A percentile compares a stretch with the other conserved stretches of the same genome.
These are phyloP conservation scores for Orcinus orca DNA, from an alignment of 2,113 vertebrate genomes.

Conservation along the genomic window DNA sequence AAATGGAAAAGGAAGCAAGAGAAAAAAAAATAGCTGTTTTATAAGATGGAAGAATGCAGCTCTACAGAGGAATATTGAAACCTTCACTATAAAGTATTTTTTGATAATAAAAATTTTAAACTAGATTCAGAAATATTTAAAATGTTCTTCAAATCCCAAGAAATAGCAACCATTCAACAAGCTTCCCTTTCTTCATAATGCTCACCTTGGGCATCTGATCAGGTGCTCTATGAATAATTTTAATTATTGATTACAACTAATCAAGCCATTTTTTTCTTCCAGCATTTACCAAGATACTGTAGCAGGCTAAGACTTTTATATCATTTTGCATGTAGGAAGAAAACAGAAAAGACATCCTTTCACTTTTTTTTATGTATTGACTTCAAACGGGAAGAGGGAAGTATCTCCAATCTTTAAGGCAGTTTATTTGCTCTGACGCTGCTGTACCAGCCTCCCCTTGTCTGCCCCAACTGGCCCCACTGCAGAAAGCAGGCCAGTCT, in stretches of 20 bases:
- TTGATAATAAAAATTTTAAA: not conserved
- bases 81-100: not conserved
- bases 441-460: not conserved
- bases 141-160: not conserved
- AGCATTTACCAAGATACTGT: not conserved
- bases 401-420: not conserved
- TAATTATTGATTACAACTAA: not conserved
- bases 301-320: not conserved
- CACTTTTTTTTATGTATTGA: not conserved
- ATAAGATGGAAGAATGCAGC: not conserved
- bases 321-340: not conserved
- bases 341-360: not conserved
- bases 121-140: not conserved
- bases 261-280: not conserved
- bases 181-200: not conserved
- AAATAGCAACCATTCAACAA: not conserved
- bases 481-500: not conserved
- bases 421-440: not conserved
- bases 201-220: not conserved
- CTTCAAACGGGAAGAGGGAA: not conserved
- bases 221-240: not conserved
- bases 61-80: not conserved
- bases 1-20: slow-evolving; percentile 1
- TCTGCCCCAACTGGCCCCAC: not conserved
- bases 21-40: not conserved